Evolutionary conservation across 1,140 invertebrate genomes (phyloP).

Genomic region (Drosophila pallidifrons): DNA sequence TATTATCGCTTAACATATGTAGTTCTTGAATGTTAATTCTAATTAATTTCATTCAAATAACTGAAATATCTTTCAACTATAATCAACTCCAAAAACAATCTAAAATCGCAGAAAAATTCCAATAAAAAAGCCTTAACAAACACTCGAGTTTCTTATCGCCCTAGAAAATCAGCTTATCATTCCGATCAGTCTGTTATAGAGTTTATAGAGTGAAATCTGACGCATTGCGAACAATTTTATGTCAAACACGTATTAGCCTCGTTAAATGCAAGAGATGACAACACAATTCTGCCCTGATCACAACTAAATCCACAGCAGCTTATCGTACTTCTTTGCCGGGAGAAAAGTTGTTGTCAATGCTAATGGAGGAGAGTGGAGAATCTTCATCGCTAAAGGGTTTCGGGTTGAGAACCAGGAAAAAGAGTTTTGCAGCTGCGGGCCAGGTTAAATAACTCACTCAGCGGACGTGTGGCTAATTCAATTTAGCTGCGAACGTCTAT

Average conservation of each 20-base stretch:
- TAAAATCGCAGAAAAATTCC: too few relatives aligned
- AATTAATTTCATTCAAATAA: too few relatives aligned
- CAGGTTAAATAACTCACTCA: slow-evolving; percentile 40
- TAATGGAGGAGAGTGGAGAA: slow-evolving; percentile 7
- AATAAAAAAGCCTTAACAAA: too few relatives aligned
- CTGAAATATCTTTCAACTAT: too few relatives aligned
- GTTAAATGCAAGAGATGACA: not conserved
- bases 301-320: not conserved
- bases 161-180: not conserved
- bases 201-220: not conserved
- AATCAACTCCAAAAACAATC: too few relatives aligned
- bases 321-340: not conserved
- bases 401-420: slow-evolving; percentile 26
- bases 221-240: not conserved
- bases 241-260: not conserved
- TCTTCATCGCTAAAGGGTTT: not conserved
- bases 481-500: slow-evolving; percentile 45
- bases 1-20: too few relatives aligned
- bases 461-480: slow-evolving; percentile 42
- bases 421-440: slow-evolving; percentile 21
- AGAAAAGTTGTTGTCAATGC: slow-evolving; percentile 7
- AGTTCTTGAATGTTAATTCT: too few relatives aligned
- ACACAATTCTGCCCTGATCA: not conserved
- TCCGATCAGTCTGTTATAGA: not conserved
- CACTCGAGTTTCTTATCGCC: not conserved